phyloP scores from a whole-genome alignment of 1,140 invertebrate genomes.

The Calosoma granatense region DNA sequence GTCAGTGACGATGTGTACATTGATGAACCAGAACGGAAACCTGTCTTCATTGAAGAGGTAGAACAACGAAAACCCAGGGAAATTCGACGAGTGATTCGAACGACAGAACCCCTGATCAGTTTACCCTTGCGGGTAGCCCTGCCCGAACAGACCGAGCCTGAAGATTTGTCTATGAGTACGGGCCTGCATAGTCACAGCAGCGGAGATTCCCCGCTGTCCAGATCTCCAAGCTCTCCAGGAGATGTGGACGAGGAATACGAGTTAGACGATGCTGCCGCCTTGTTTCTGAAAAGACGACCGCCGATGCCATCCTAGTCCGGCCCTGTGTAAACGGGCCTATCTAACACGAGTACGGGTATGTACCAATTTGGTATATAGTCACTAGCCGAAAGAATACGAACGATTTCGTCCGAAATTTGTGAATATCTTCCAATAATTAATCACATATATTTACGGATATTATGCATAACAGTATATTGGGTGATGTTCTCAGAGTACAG shows the following conservation, averaged over 20 bases:
- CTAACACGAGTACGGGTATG: background rate
- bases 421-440: no score
- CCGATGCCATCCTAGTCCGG: slow-evolving; percentile 22
- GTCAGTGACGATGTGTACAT: slow-evolving; percentile 25
- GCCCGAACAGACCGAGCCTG: slow-evolving; percentile 81
- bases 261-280: slow-evolving; percentile 19
- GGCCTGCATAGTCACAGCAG: slow-evolving; percentile 29
- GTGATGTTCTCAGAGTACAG: no score
- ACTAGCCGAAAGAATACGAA: background rate
- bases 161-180: slow-evolving; percentile 62
- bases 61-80: slow-evolving; percentile 28
- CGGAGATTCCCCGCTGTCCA: slow-evolving; percentile 26
- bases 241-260: slow-evolving; percentile 25
- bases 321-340: background rate
- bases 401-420: background rate
- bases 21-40: slow-evolving; percentile 28
- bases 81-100: slow-evolving; percentile 38
- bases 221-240: slow-evolving; percentile 24
- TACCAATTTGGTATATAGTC: slow-evolving; percentile 1
- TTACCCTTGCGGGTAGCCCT: slow-evolving; percentile 34
- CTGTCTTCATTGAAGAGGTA: slow-evolving; percentile 16
- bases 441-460: no score
- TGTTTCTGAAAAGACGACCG: slow-evolving; percentile 23
- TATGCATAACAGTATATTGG: no score
- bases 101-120: slow-evolving; percentile 26